Evolutionary conservation across 2,797 vertebrate species (phyloP).

Genomic region (Cynodonichthys magdalenae): DNA sequence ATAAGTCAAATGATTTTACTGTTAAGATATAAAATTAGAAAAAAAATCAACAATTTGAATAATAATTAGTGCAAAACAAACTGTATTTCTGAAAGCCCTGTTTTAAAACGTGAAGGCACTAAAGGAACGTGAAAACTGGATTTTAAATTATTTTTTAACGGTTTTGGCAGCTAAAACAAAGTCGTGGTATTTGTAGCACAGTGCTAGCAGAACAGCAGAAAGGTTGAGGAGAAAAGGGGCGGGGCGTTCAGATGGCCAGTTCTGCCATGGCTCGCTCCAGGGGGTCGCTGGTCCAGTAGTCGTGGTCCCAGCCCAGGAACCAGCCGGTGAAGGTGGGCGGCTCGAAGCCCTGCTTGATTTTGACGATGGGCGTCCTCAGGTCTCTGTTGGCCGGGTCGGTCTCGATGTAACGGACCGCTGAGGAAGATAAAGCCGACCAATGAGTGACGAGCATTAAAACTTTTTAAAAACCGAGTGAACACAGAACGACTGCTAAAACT

Average conservation of each 20-base stretch:
- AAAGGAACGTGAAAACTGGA: constrained; percentile 15
- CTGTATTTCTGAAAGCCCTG: constrained; percentile 26
- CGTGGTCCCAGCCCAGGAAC: constrained; percentile 97
- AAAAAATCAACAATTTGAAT: constrained; percentile 13
- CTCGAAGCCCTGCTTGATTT: constrained; percentile 91
- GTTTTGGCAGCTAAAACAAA: constrained; percentile 25
- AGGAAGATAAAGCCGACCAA: background rate
- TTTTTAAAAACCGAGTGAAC: too few species aligned
- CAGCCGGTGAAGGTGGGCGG: constrained; percentile 96
- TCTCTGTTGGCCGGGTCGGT: constrained; percentile 92
- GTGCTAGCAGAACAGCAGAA: constrained; percentile 41
- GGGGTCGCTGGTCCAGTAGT: constrained; percentile 93
- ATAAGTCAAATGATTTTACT: constrained; percentile 6
- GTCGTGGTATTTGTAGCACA: constrained; percentile 30
- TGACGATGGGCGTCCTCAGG: constrained; percentile 86
- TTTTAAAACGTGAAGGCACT: constrained; percentile 38
- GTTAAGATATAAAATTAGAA: constrained; percentile 29
- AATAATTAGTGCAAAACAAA: constrained; percentile 46
- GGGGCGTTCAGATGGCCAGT: constrained; percentile 80
- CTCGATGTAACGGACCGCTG: constrained; percentile 91
- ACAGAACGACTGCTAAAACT: too few species aligned
- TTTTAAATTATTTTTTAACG: background rate
- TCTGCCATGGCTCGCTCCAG: constrained; percentile 91
- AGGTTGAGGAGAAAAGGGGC: constrained; percentile 12
- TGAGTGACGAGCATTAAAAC: too few species aligned